These are phyloP conservation scores for Neodiprion pinetum DNA, from an alignment of 1,140 invertebrate genomes.

Conservation along the genomic window DNA sequence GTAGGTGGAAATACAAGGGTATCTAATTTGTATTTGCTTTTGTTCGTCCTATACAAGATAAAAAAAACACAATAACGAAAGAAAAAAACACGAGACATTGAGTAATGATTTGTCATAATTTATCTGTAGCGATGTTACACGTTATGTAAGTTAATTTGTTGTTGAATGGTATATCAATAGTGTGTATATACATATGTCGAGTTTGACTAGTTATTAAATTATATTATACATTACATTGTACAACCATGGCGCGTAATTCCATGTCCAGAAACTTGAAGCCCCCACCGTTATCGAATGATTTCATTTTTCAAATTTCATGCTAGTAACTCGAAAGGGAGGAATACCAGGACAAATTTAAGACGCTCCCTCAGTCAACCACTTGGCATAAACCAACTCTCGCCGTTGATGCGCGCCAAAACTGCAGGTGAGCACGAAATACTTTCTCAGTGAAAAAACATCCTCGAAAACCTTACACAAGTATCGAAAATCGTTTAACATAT, in stretches of 20 bases:
- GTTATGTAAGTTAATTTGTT: slow-evolving; percentile 39
- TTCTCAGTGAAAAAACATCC: too few species aligned
- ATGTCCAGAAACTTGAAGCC: neutral
- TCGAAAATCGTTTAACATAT: too few species aligned
- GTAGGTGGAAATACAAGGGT: slow-evolving; percentile 54
- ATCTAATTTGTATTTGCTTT: slow-evolving; percentile 44
- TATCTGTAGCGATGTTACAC: slow-evolving; percentile 24
- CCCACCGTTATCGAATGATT: too few species aligned
- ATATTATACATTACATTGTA: slow-evolving; percentile 34
- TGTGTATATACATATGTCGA: slow-evolving; percentile 41
- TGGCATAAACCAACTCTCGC: slow-evolving; percentile 72
- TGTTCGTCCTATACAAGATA: slow-evolving; percentile 46
- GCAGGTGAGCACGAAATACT: slow-evolving; percentile 47
- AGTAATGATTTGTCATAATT: slow-evolving; percentile 20
- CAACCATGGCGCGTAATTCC: slow-evolving; percentile 33
- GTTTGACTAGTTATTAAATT: too few species aligned
- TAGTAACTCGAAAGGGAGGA: slow-evolving; percentile 61
- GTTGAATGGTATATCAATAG: slow-evolving; percentile 49
- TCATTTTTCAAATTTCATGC: too few species aligned
- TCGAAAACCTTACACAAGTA: too few species aligned
- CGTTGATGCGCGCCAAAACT: slow-evolving; percentile 64
- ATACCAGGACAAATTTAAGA: slow-evolving; percentile 66
- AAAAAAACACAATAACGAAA: too few species aligned
- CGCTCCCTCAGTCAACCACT: slow-evolving; percentile 76
- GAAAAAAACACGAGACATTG: neutral